Base-by-base conservation (phyloP, 2,888 invertebrate species). In the Chrysolina americana region DNA sequence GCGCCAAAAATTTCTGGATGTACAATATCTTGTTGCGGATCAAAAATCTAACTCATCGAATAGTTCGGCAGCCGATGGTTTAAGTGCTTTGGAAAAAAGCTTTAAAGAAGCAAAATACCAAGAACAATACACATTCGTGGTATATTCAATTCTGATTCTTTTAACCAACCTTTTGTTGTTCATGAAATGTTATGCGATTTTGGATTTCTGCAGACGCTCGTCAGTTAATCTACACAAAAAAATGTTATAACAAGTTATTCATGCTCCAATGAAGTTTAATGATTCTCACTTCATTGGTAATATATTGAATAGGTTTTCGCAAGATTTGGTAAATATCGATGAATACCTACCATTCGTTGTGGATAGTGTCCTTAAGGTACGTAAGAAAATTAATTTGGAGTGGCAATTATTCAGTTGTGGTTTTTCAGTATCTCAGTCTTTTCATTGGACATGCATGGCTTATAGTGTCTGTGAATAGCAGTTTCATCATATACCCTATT, bases 251-350 rank as follows among this genome's bases (percentile, higher is more conserved):
- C 76, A 74, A 9, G 74, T 84, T 92, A 0, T 88, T 92, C 1
- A 91, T 91, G 79, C 92, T 92, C 19, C 86, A 87, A 64, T 90
- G 83, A 56, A 75, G 0, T 84, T 84, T 66, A 84, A 84, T 70
- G 84, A 84, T 64, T 78, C 77, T 21, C 90, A 21, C 90, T 90
- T 65, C 59, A 79, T 83, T 28, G 84, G 84, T 13, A 84, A 84
- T 74, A 83, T 84, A 23, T 73, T 84, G 15, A 92, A 93, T 84
- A 92, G 92, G 83, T 94, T 94, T 56, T 91, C 92, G 11, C 89
- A 91, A 19, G 90, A 91, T 1, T 94, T 95, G 93, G 94, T 94
- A 0, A 89, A 90, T 28, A 87, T 91, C 23, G 95, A 95, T 1
- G 90, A 90, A 70, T 73, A 65, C 21, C 70, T 82, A 21, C 81